Evolutionary conservation across 1,140 invertebrate species (phyloP), one percentile per base, ranked within the genome.

Genomic region (Meloidogyne exigua): DNA sequence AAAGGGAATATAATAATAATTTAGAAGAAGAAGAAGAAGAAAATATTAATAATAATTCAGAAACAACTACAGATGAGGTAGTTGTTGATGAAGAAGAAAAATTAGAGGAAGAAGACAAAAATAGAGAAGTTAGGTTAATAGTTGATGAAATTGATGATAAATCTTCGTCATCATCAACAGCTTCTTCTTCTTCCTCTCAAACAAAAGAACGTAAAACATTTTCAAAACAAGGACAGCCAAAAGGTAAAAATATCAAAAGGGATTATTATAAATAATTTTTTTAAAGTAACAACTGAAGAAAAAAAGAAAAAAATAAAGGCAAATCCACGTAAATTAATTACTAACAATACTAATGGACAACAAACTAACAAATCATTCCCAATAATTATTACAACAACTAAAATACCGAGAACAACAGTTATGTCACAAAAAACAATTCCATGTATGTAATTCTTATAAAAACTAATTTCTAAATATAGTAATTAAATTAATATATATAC

Each of bases 141-240:
- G 49, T 57, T 57, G 49, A 57, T 57, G 49, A 57, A 57, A 57
- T 57, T 57, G 49, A 57, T n/a, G 49, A 57, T 57, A 57, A 57
- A 57, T 57, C n/a, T n/a, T n/a, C n/a, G n/a, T n/a, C n/a, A n/a
- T n/a, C 44, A 18, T 32, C 28, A 32, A 3, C 36, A 39, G 36
- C 36, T 9, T 4, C 3, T 39, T n/a, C 49, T 57, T 57, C 49
- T 9, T 57, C 49, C 7, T 57, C 49, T 57, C 49, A 57, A 57
- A 57, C n/a, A 57, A n/a, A n/a, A 57, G 49, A 57, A n/a, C 49
- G 49, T 9, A 57, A 57, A 57, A 57, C 49, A n/a, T 57, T 57
- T 57, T 57, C 49, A 57, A 57, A 57, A n/a, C 18, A 57, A n/a
- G 49, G 18, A 4, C 49, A 57, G 7, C 18, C 18, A 9, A n/a